Evolutionary conservation across 92 coral and sea anemone species (phyloP).

Genomic region (Paramuricea clavata): DNA sequence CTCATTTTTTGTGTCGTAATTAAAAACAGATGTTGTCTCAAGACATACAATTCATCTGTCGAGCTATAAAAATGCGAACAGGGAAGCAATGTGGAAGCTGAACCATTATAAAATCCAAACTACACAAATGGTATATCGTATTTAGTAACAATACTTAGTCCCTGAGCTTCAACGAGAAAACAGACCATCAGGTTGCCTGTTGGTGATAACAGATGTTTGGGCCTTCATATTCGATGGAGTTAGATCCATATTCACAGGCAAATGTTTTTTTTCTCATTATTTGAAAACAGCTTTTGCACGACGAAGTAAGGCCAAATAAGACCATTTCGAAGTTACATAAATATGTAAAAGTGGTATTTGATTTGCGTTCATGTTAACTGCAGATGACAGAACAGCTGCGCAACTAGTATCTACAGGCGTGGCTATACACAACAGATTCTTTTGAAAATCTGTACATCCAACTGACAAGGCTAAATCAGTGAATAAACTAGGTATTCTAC

Average conservation of each 20-base stretch:
- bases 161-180: neutral
- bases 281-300: neutral
- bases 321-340: neutral
- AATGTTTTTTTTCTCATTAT: neutral
- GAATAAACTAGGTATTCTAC: neutral
- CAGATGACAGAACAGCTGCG: conserved; percentile 1
- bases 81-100: neutral
- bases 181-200: neutral
- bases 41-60: neutral
- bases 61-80: neutral
- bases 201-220: neutral
- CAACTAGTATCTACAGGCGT: neutral
- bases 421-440: neutral
- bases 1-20: neutral
- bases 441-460: neutral
- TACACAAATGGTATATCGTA: neutral
- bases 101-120: neutral
- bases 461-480: neutral
- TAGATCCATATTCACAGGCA: neutral
- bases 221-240: neutral
- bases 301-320: neutral
- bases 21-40: neutral
- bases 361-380: neutral
- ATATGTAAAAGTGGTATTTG: neutral
- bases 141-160: neutral